phyloP scores from a whole-genome alignment of 2,888 invertebrate genomes.

The Brachypalpus laphriformis region DNA sequence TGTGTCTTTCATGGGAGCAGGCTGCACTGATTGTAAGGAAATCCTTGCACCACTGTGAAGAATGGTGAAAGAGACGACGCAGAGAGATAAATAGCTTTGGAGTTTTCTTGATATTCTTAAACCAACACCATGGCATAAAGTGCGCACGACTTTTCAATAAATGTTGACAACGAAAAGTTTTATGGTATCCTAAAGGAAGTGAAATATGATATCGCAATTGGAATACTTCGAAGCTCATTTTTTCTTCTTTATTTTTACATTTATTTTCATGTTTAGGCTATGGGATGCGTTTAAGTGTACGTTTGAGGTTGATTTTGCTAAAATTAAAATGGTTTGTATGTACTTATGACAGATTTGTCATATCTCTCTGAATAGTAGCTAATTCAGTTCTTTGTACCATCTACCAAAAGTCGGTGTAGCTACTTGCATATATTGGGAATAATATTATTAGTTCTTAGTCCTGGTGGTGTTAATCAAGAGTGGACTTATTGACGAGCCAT shows the following conservation, averaged over 20 bases:
- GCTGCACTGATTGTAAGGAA: conserved; percentile 38
- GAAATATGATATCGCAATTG: conserved; percentile 81
- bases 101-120: conserved; percentile 50
- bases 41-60: conserved; percentile 52
- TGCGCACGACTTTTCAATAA: conserved; percentile 83
- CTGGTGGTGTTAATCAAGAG: too few relatives aligned
- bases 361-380: too few relatives aligned
- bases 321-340: too few relatives aligned
- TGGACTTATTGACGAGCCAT: too few relatives aligned
- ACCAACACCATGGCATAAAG: conserved; percentile 79
- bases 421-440: too few relatives aligned
- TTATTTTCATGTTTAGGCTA: neutral
- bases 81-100: conserved; percentile 70
- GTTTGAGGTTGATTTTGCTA: neutral
- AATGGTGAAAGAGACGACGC: conserved; percentile 62
- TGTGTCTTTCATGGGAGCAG: conserved; percentile 46
- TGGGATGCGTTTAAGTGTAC: neutral
- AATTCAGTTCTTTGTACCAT: too few relatives aligned
- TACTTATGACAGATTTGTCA: too few relatives aligned
- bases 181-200: conserved; percentile 83
- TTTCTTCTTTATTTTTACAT: conserved; percentile 11
- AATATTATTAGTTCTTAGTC: too few relatives aligned
- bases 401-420: too few relatives aligned
- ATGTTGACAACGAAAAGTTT: conserved; percentile 83
- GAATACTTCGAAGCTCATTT: conserved; percentile 53